A percentile compares a stretch with the other conserved stretches of the same genome.
phyloP scores from a whole-genome alignment of 2,888 invertebrate genomes.

The Gastracanthus pulcherrimus region DNA sequence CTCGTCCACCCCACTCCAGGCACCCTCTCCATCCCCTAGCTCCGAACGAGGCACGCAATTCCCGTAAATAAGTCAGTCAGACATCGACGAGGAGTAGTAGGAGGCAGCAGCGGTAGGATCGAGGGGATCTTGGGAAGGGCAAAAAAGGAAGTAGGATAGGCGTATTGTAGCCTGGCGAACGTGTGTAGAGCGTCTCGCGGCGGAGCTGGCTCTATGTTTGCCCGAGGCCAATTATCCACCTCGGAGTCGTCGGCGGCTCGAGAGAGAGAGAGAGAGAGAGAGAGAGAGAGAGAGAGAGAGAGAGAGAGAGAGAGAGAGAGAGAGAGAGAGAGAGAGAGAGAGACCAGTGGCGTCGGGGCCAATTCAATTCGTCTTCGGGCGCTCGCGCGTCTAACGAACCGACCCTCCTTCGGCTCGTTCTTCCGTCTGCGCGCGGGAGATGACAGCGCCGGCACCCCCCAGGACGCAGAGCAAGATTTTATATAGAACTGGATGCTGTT shows the following conservation, averaged over 20 bases:
- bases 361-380: conserved; percentile 63
- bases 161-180: neutral
- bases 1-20: too few species aligned
- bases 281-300: too few species aligned
- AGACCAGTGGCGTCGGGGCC: too few species aligned
- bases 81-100: neutral
- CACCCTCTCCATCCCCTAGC: too few species aligned
- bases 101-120: neutral
- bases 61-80: conserved; percentile 16
- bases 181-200: neutral
- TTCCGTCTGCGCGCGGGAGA: too few species aligned
- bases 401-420: neutral
- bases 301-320: too few species aligned
- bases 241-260: conserved; percentile 50
- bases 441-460: too few species aligned
- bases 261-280: too few species aligned
- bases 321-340: too few species aligned
- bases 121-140: neutral
- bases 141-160: neutral
- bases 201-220: conserved; percentile 27
- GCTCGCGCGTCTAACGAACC: conserved; percentile 58
- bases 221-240: conserved; percentile 61
- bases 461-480: neutral
- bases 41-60: neutral
- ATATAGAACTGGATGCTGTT: neutral